Evolutionary conservation across 2,888 invertebrate species (phyloP).

Genomic region (Orthosia incerta): DNA sequence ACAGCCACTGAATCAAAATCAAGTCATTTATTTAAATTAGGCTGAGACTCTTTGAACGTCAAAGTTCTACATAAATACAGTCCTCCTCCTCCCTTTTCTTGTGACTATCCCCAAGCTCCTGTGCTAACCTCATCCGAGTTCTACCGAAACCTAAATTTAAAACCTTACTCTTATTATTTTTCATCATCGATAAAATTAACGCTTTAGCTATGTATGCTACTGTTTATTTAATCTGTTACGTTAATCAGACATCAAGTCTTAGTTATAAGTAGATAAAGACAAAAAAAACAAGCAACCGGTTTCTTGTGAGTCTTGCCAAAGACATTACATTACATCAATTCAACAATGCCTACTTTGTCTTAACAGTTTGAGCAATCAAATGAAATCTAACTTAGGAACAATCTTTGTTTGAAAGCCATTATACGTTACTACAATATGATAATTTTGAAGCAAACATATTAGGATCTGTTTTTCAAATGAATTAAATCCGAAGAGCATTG

Average conservation of each 20-base stretch:
- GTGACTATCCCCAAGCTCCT: background rate
- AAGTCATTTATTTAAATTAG: no score
- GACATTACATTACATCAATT: conserved; percentile 14
- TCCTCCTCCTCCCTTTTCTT: no score
- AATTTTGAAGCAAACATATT: background rate
- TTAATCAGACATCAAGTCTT: background rate
- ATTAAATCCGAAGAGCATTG: background rate
- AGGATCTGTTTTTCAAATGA: background rate
- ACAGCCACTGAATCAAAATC: background rate
- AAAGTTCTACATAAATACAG: no score
- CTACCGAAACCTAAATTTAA: background rate
- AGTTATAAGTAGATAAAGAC: background rate
- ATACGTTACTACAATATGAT: background rate
- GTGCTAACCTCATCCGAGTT: background rate
- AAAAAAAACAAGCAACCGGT: conserved; percentile 29
- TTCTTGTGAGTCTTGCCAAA: conserved; percentile 18
- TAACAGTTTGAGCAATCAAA: background rate
- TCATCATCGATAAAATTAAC: background rate
- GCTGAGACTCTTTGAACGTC: no score
- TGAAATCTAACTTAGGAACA: background rate
- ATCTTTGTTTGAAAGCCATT: background rate
- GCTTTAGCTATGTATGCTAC: background rate
- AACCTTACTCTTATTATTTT: background rate
- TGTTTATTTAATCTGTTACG: background rate
- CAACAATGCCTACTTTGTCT: conserved; percentile 20